Evolutionary conservation across 2,113 vertebrate species (phyloP).

Genomic region (Gymnorhina tibicen): DNA sequence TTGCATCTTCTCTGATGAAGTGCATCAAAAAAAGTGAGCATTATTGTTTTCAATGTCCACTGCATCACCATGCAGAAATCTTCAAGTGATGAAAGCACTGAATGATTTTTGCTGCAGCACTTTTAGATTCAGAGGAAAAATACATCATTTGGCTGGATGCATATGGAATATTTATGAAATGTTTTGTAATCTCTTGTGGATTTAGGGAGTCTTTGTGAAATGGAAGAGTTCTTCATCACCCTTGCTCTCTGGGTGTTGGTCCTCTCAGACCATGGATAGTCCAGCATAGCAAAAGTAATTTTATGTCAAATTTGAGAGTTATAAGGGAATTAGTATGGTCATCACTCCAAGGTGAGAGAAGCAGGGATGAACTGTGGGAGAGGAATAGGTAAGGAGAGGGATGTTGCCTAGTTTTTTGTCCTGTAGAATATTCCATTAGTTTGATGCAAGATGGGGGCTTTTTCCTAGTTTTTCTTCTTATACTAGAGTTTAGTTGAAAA

Average conservation of each 20-base stretch:
- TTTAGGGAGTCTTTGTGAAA: neutral
- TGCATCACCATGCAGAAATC: neutral
- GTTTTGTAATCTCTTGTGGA: neutral
- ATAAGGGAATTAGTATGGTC: neutral
- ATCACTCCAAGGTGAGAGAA: neutral
- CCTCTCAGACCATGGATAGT: neutral
- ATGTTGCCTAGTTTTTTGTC: neutral
- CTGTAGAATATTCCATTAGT: neutral
- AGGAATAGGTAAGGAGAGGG: neutral
- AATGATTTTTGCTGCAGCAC: neutral
- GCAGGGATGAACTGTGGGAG: neutral
- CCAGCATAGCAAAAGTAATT: neutral
- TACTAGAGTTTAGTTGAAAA: neutral
- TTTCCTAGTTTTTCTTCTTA: neutral
- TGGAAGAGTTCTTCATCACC: neutral
- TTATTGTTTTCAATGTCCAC: neutral
- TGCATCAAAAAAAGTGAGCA: neutral
- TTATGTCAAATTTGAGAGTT: neutral
- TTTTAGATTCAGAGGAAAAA: neutral
- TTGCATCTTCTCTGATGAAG: neutral
- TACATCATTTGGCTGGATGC: neutral
- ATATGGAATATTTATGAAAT: neutral
- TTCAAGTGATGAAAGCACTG: neutral
- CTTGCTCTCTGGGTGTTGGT: neutral
- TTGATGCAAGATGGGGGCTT: neutral